Conservation (phyloP, 2,797 vertebrate genomes). For the Spinus pinus region DNA sequence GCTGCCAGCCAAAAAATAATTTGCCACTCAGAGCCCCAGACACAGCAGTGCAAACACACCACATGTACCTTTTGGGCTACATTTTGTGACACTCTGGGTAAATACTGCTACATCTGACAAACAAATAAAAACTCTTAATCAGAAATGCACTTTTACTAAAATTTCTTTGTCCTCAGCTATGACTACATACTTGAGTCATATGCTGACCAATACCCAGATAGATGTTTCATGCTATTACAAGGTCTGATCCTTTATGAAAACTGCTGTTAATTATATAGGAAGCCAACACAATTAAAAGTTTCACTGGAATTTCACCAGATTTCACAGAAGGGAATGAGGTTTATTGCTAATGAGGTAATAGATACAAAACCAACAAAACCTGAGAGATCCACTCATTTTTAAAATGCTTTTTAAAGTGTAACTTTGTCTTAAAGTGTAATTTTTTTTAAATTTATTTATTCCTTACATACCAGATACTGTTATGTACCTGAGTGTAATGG, state of each 20-base stretch:
- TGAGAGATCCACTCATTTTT: background rate
- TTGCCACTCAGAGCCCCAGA: fast-evolving
- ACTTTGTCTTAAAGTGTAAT: background rate
- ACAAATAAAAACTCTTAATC: background rate
- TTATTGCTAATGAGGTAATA: background rate
- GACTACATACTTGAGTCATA: fast-evolving
- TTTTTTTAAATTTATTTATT: background rate
- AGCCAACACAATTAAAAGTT: background rate
- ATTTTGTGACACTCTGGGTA: background rate
- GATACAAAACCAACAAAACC: background rate
- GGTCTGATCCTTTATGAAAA: background rate
- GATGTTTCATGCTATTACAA: background rate
- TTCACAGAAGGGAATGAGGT: background rate
- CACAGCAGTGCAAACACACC: background rate
- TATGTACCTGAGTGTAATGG: background rate
- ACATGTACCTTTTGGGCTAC: background rate
- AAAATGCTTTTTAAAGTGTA: background rate
- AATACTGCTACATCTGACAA: background rate
- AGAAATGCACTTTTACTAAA: background rate
- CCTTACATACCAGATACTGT: background rate
- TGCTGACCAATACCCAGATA: background rate
- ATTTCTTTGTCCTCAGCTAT: background rate
- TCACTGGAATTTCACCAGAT: background rate
- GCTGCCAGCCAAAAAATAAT: background rate
- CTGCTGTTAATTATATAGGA: background rate